Evolutionary conservation across 2,113 vertebrate species (phyloP), one percentile per base, ranked within the genome.

Genomic region (Carassius auratus): DNA sequence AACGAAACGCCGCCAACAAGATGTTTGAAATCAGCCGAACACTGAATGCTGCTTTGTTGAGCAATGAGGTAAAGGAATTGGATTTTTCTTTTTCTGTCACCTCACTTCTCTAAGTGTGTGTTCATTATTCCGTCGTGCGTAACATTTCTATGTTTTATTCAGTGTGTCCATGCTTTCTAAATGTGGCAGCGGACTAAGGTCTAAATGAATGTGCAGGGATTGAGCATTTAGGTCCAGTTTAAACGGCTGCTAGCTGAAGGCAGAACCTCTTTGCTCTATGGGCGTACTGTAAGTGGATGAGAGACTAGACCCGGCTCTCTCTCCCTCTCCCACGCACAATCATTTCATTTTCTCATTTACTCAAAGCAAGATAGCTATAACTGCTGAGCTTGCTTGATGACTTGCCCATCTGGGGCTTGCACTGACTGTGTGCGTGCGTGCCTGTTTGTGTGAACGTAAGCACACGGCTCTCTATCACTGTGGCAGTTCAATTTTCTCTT

Each of bases 1-100:
- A 89, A 79, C 84, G 79, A 89, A 91, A 90, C 91, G 92, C 90
- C 86, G 86, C 77, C 78, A 87, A 95, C 96, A 97, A 98, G 96
- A 99, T 99, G 98, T 99, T 98, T 95, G 98, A 99, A 97, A 99
- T 99, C 97, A 98, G 97, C 97, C 96, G 97, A 97, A 98, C 97
- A 95, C 97, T 99, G 96, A 99, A 99, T 96, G 97, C 97, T 92
- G 97, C 97, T 94, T 98, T 99, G 96, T 97, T 99, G 96, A 98
- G 97, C 97, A 99, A 97, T 95, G 98, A 99, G 98, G 97, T 99
- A 99, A 95, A 94, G 91, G 92, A 8, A 87, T 82, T 92, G 90
- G 90, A 92, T n/a, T 93, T 93, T 92, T 83, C 90, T 92, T 88
- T 87, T 91, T 78, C 36, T 45, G 83, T 90, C 90, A 88, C 90